phyloP scores from a whole-genome alignment of 2,888 invertebrate species.

The Blastobasis lacticolella region DNA sequence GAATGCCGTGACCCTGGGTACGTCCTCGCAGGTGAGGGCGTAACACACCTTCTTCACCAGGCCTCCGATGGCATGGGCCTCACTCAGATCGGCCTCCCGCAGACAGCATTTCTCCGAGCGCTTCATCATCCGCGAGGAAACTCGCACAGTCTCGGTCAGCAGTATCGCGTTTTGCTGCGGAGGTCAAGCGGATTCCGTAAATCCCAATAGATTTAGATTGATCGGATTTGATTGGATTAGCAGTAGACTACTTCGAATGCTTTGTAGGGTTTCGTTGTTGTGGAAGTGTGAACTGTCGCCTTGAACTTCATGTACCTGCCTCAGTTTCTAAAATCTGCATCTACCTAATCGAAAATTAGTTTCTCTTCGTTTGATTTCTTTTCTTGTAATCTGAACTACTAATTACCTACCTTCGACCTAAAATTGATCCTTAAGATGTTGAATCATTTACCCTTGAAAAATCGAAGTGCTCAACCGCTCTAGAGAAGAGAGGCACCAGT shows the following conservation, averaged over 20 bases:
- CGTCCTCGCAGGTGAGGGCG: conserved; percentile 48
- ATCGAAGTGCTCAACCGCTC: conserved; percentile 56
- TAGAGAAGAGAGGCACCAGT: conserved; percentile 59
- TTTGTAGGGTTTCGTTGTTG: no score
- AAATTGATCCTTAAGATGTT: no score
- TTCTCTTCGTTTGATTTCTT: no score
- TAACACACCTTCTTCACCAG: conserved; percentile 54
- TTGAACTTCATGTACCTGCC: no score
- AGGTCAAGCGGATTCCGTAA: neutral
- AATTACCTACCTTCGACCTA: no score
- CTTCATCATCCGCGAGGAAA: conserved; percentile 34
- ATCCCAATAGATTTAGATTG: no score
- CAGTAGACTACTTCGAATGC: no score
- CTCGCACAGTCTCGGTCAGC: conserved; percentile 52
- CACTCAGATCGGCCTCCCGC: conserved; percentile 50
- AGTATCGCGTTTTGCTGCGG: conserved; percentile 47
- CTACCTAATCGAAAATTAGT: no score
- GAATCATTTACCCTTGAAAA: conserved; percentile 43
- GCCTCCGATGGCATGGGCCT: conserved; percentile 57
- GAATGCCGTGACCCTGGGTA: conserved; percentile 50
- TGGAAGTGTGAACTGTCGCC: no score
- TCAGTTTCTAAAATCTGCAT: no score
- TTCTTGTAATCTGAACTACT: no score
- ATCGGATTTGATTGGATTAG: no score
- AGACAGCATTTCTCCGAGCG: conserved; percentile 34